Percentiles rank a stretch among this genome's conserved stretches.
Evolutionary conservation across 2,113 vertebrate genomes (phyloP).

Genomic region (Xiphophorus couchianus): DNA sequence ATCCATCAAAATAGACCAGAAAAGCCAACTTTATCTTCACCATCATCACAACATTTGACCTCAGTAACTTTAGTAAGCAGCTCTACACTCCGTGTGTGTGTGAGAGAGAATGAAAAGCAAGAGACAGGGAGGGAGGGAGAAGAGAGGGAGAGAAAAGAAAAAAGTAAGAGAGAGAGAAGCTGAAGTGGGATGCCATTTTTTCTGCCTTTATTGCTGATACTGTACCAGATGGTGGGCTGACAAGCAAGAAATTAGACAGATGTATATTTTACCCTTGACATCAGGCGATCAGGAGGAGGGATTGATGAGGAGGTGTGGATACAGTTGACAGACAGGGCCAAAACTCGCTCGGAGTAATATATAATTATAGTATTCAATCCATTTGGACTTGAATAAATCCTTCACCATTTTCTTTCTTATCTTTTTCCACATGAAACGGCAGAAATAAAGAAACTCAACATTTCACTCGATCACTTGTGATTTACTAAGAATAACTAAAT

Average conservation of each 20-base stretch:
- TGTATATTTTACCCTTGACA: constrained; percentile 66
- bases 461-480: neutral
- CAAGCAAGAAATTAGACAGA: constrained; percentile 76
- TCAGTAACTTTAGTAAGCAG: constrained; percentile 3
- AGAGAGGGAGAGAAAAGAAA: constrained; percentile 15
- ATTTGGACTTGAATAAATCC: constrained; percentile 17
- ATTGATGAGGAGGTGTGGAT: neutral
- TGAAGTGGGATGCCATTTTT: constrained; percentile 37
- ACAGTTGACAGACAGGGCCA: constrained; percentile 17
- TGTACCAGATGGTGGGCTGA: constrained; percentile 72
- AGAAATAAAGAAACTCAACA: neutral
- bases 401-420: neutral
- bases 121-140: neutral
- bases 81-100: neutral
- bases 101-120: neutral
- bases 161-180: neutral
- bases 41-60: neutral
- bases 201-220: constrained; percentile 57
- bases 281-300: constrained; percentile 35
- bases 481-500: neutral
- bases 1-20: too few relatives aligned
- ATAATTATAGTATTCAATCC: constrained; percentile 14
- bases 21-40: neutral
- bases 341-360: constrained; percentile 15
- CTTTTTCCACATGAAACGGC: neutral